Base-by-base conservation (phyloP, 2,113 vertebrate genomes). In the Anarhynchus alexandrinus region DNA sequence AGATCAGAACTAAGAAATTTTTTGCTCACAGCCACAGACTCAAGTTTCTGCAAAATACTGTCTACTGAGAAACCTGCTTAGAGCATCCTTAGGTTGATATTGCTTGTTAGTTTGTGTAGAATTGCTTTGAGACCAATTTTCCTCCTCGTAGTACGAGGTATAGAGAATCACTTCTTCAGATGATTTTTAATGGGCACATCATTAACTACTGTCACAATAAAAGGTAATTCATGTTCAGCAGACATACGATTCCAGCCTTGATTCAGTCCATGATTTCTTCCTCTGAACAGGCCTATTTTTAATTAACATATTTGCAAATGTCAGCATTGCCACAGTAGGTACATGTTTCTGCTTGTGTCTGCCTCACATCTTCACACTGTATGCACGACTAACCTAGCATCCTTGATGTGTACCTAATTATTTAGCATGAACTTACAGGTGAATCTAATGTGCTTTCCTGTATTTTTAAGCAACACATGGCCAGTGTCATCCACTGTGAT, bases 151-250 rank as follows among this genome's bases (percentile, higher is more conserved):
- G 47, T 5, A 69, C 6, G 32, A 61, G 26, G 34, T 43, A 21
- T 25, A 86, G 73, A 86, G 36, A 93, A 58, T 47, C 42, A 42
- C 29, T 59, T 78, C n/a, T 82, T 83, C 43, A 72, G 54, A 86
- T 79, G 36, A 78, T 91, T 97, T 96, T 92, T 96, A 73, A 89
- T 72, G 54, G 64, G 91, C 22, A 43, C 43, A 85, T 90, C 84
- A 80, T 82, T 79, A 95, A 47, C 79, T 82, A 86, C 94, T 70
- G 64, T 58, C 47, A 81, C 80, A 97, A 91, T 43, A 91, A 89
- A 67, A 93, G 55, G 57, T 65, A 92, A 89, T 82, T 95, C 29
- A 47, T 47, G 55, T 88, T 90, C 65, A 78, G 71, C 11, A 88
- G 80, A 73, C 32, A 29, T 55, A 47, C 4, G 3, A 94, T 19